phyloP scores from a whole-genome alignment of 2,113 vertebrate genomes.

The Athene cunicularia region DNA sequence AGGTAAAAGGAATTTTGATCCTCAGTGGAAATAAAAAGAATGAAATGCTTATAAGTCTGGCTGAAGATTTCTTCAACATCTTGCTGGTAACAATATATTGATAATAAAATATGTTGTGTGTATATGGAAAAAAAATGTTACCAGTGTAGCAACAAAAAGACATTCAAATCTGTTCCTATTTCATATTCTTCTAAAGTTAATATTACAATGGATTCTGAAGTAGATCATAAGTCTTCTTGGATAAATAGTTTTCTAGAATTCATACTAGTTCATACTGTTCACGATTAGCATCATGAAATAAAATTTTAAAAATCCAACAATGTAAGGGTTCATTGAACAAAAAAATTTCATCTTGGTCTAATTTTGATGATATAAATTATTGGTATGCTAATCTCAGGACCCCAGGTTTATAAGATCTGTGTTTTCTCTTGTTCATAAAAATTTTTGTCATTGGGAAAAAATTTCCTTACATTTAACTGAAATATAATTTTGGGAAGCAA shows the following conservation, averaged over 20 bases:
- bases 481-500: not conserved
- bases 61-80: conserved; percentile 88
- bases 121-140: not conserved
- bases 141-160: not conserved
- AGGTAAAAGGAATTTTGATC: conserved; percentile 83
- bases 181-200: not conserved
- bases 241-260: not conserved
- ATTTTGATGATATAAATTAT: not conserved
- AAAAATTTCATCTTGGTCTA: not conserved
- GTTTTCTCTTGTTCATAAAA: not conserved
- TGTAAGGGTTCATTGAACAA: not conserved
- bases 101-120: not conserved
- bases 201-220: not conserved
- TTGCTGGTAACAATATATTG: conserved; percentile 80
- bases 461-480: not conserved
- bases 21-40: conserved; percentile 75
- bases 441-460: not conserved
- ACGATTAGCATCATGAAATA: not conserved
- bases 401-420: not conserved
- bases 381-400: not conserved
- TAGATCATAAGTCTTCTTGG: not conserved
- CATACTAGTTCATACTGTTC: not conserved
- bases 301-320: not conserved
- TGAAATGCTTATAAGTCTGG: conserved; percentile 76
- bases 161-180: not conserved